Percentiles rank a stretch among this genome's conserved stretches.
phyloP scores from a whole-genome alignment of 2,888 invertebrate species.

The Dasypogon diadema region DNA sequence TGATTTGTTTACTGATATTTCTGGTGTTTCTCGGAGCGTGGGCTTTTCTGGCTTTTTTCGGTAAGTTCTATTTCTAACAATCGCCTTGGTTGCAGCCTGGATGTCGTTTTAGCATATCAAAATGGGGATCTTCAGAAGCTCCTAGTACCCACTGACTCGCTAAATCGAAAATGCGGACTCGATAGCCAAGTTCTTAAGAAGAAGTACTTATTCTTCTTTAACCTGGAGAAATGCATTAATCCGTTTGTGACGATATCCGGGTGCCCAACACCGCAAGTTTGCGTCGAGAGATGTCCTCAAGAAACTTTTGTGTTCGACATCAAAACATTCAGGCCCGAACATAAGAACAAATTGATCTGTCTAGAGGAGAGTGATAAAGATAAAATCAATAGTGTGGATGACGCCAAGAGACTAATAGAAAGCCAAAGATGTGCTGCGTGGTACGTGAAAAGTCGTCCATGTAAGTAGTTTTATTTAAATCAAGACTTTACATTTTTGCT shows the following conservation, averaged over 20 bases:
- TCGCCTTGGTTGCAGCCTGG: no score
- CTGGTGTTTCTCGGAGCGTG: not conserved
- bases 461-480: slow-evolving; percentile 70
- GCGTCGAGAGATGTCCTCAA: slow-evolving; percentile 77
- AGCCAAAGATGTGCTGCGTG: slow-evolving; percentile 78
- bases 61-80: no score
- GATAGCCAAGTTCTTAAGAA: slow-evolving; percentile 77
- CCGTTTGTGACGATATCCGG: slow-evolving; percentile 78
- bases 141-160: slow-evolving; percentile 83
- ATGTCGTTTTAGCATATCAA: slow-evolving; percentile 76
- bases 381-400: slow-evolving; percentile 64
- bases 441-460: slow-evolving; percentile 76
- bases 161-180: slow-evolving; percentile 83
- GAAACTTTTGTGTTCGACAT: slow-evolving; percentile 70
- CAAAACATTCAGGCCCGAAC: slow-evolving; percentile 48
- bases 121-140: slow-evolving; percentile 82
- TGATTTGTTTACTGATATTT: slow-evolving; percentile 76
- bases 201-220: slow-evolving; percentile 85
- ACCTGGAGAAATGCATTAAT: slow-evolving; percentile 81
- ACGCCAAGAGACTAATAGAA: slow-evolving; percentile 70
- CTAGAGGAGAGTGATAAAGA: slow-evolving; percentile 70
- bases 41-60: slow-evolving; percentile 61
- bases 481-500: no score
- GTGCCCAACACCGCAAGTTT: slow-evolving; percentile 85
- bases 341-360: slow-evolving; percentile 74